Evolutionary conservation across 2,888 invertebrate genomes (phyloP), one percentile per base, ranked within the genome.

Genomic region (Deilephila porcellus): DNA sequence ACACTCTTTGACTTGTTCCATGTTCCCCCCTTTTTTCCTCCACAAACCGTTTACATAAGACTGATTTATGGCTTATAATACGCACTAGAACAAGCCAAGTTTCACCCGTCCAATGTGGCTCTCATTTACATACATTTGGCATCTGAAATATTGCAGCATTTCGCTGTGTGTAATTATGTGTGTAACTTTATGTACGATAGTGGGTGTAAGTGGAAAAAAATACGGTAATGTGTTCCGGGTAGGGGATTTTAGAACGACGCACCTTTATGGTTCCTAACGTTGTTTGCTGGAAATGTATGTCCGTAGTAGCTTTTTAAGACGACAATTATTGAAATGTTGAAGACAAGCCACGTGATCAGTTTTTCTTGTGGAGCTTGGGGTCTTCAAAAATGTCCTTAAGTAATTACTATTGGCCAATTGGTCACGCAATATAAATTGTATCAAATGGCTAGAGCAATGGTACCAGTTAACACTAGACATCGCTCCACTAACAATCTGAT

Each of bases 91-190:
- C 76, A 82, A 85, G 86, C 88, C 87, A 88, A 90, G 88, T 88
- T 89, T 86, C 84, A 83, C 86, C 84, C 86, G 88, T 85, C 86
- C 86, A 87, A 88, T 90, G 86, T 86, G 88, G 82, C 82, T 81
- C 82, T 80, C 85, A 90, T 91, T 89, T 89, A 90, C 89, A 91
- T 91, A 90, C 83, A 90, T 90, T 88, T 70, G 60, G 29, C 74
- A 70, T 74, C 64, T 74, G 74, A 74, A 72, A 72, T 74, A 74
- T 74, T 32, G 37, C 70, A 20, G 19, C 29, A 32, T 72, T 53
- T 74, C 60, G 67, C 53, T 71, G 63, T 73, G 29, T 71, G 67
- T 71, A 74, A 74, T 74, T 74, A 74, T 74, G 60, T 71, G 64
- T 71, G 60, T 71, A 71, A 62, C 53, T 52, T 67, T 67, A 52